Conservation (phyloP, 2,113 vertebrate species). For the Neodontobutis hainanensis region DNA sequence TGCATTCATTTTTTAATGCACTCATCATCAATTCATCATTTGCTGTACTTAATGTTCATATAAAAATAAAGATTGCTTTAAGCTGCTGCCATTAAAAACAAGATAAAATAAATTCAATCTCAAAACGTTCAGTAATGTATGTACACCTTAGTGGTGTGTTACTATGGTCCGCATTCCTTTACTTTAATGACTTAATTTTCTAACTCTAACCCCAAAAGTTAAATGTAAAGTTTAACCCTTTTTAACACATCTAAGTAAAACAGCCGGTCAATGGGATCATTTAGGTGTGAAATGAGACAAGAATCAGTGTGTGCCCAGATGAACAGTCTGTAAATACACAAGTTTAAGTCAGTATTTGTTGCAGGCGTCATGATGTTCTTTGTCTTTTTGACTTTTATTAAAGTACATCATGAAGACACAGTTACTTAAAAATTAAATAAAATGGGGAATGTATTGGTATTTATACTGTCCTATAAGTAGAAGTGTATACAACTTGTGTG, state of each 20-base stretch:
- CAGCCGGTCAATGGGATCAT: conserved; percentile 20
- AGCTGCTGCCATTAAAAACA: background rate
- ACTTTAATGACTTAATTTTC: background rate
- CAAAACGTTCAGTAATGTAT: background rate
- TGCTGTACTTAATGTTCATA: background rate
- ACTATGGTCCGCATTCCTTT: background rate
- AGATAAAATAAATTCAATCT: background rate
- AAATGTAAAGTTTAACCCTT: background rate
- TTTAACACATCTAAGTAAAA: background rate
- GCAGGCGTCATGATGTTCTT: too few relatives aligned
- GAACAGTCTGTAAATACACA: too few relatives aligned
- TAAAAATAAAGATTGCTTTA: background rate
- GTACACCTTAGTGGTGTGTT: background rate
- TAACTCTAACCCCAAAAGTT: background rate
- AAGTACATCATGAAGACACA: too few relatives aligned
- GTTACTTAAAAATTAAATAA: too few relatives aligned
- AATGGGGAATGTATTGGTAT: too few relatives aligned
- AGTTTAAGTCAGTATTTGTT: too few relatives aligned
- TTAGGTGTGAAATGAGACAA: conserved; percentile 48
- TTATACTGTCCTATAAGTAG: too few relatives aligned
- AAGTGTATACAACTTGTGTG: background rate
- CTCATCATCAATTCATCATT: too few relatives aligned
- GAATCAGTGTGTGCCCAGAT: conserved; percentile 9
- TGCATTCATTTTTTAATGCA: background rate
- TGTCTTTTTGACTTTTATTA: too few relatives aligned